Conservation (phyloP, 2,797 vertebrate species). For the Poeciliopsis gracilis region DNA sequence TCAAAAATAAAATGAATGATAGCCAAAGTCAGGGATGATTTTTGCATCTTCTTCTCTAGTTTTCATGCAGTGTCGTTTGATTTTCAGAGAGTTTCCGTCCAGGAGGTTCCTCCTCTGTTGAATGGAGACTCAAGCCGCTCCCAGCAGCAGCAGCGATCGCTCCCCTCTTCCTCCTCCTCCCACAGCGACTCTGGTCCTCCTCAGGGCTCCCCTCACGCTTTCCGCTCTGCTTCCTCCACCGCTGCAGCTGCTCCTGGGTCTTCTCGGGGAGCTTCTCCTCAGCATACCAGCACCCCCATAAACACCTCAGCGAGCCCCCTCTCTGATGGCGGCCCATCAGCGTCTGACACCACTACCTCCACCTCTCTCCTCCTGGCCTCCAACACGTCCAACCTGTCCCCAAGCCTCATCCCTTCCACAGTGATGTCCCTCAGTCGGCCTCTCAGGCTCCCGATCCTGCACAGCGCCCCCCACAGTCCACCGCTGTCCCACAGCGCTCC, state of each 20-base stretch:
- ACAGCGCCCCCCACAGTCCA: slow-evolving; percentile 81
- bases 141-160: slow-evolving; percentile 67
- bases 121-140: slow-evolving; percentile 83
- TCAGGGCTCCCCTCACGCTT: slow-evolving; percentile 67
- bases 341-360: slow-evolving; percentile 56
- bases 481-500: slow-evolving; percentile 83
- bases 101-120: slow-evolving; percentile 84
- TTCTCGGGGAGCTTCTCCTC: slow-evolving; percentile 61
- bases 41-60: not conserved
- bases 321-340: slow-evolving; percentile 51
- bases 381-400: slow-evolving; percentile 75
- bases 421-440: slow-evolving; percentile 76
- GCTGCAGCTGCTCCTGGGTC: slow-evolving; percentile 59
- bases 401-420: slow-evolving; percentile 76
- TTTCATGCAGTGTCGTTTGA: slow-evolving; percentile 9
- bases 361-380: slow-evolving; percentile 62
- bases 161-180: slow-evolving; percentile 61
- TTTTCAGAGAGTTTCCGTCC: slow-evolving; percentile 82
- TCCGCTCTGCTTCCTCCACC: slow-evolving; percentile 51
- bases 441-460: slow-evolving; percentile 74
- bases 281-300: slow-evolving; percentile 59
- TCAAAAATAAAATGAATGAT: not conserved
- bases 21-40: not conserved
- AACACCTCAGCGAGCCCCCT: slow-evolving; percentile 44
- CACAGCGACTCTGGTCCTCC: slow-evolving; percentile 64